Conservation (phyloP, 2,888 invertebrate genomes). For the Noctua fimbriata region DNA sequence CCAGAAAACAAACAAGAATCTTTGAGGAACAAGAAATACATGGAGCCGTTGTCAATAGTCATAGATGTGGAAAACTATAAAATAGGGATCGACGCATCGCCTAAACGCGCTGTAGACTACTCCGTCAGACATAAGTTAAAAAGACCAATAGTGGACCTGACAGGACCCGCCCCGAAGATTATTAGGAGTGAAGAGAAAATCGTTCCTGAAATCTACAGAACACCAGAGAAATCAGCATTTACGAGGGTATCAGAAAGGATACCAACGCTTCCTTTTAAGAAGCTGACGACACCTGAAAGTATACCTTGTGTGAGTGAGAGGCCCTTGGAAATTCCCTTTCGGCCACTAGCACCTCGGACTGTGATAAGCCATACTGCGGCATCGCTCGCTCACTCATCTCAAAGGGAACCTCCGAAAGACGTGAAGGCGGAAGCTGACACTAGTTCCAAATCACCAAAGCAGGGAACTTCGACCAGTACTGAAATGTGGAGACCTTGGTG, state of each 20-base stretch:
- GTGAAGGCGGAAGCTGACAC: slow-evolving; percentile 76
- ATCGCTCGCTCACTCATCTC: slow-evolving; percentile 81
- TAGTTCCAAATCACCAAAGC: slow-evolving; percentile 81
- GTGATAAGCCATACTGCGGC: slow-evolving; percentile 88
- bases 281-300: slow-evolving; percentile 80
- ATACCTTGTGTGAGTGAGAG: slow-evolving; percentile 77
- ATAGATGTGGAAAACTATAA: slow-evolving; percentile 89
- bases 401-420: slow-evolving; percentile 63
- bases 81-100: slow-evolving; percentile 87
- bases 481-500: slow-evolving; percentile 89
- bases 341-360: slow-evolving; percentile 71
- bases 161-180: slow-evolving; percentile 81
- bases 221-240: slow-evolving; percentile 79
- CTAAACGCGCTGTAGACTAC: slow-evolving; percentile 87
- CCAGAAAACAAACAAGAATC: slow-evolving; percentile 84
- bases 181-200: slow-evolving; percentile 76
- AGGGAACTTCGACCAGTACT: slow-evolving; percentile 78
- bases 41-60: slow-evolving; percentile 87
- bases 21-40: slow-evolving; percentile 80
- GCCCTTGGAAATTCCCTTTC: slow-evolving; percentile 54
- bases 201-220: slow-evolving; percentile 66
- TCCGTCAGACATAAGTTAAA: slow-evolving; percentile 85
- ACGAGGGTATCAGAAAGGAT: slow-evolving; percentile 73
- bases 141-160: slow-evolving; percentile 77
- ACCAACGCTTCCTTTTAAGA: slow-evolving; percentile 71